Evolutionary conservation across 1,140 invertebrate species (phyloP).

Genomic region (Bombus polaris): DNA sequence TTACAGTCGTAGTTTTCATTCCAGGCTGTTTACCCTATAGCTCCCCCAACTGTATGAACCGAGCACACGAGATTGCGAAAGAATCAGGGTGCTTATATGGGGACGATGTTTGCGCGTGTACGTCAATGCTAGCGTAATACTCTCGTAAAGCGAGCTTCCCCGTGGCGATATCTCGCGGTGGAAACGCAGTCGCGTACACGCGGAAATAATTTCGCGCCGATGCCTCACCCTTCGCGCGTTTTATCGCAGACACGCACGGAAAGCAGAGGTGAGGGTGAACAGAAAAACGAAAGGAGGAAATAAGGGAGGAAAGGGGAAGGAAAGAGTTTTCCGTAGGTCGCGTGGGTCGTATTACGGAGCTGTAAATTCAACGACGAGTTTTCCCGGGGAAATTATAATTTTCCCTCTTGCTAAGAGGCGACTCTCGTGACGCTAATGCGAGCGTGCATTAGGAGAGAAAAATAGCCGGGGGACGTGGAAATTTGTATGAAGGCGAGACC

Average conservation of each 20-base stretch:
- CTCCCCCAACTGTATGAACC: neutral
- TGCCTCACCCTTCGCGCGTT: neutral
- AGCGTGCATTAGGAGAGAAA: slow-evolving; percentile 80
- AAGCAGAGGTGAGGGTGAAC: neutral
- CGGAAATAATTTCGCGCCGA: slow-evolving; percentile 23
- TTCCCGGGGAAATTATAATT: slow-evolving; percentile 79
- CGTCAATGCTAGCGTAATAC: neutral
- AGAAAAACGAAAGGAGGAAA: neutral
- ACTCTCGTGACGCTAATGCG: slow-evolving; percentile 78
- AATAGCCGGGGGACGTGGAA: slow-evolving; percentile 72
- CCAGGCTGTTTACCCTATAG: neutral
- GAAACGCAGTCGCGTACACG: neutral
- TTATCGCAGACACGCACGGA: slow-evolving; percentile 9
- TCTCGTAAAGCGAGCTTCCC: neutral
- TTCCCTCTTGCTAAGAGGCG: slow-evolving; percentile 73
- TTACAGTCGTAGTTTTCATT: neutral
- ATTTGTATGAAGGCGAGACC: slow-evolving; percentile 71
- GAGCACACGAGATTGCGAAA: neutral
- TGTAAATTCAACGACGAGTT: slow-evolving; percentile 76
- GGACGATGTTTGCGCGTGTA: neutral
- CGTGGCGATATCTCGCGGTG: slow-evolving; percentile 21
- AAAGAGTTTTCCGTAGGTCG: slow-evolving; percentile 43
- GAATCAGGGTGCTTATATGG: neutral
- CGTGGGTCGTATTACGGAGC: slow-evolving; percentile 71
- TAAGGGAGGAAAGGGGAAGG: neutral